Evolutionary conservation across 2,797 vertebrate genomes (phyloP).

Genomic region (Falco columbarius): DNA sequence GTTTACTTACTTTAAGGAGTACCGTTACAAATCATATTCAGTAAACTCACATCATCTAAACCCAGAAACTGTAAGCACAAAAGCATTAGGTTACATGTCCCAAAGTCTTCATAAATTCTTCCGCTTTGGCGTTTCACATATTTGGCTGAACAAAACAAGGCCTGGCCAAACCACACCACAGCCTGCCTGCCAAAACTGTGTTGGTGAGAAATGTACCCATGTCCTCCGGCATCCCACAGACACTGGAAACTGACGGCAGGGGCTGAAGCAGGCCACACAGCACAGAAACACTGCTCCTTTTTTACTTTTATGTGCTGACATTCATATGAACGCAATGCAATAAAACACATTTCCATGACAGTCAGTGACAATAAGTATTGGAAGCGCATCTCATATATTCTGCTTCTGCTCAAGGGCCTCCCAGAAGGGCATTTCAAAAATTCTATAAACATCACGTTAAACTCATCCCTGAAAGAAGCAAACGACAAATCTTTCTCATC

Average conservation of each 20-base stretch:
- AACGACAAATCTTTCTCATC: neutral
- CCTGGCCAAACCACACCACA: neutral
- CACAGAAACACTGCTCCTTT: slow-evolving; percentile 41
- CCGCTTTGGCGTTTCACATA: neutral
- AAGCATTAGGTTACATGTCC: neutral
- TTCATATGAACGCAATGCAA: slow-evolving; percentile 53
- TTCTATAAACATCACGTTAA: neutral
- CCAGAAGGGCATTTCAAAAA: slow-evolving; percentile 46
- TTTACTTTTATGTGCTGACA: slow-evolving; percentile 56
- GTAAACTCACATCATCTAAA: neutral
- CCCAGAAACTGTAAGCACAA: neutral
- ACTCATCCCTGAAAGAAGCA: slow-evolving; percentile 31
- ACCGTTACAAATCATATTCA: neutral
- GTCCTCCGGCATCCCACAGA: neutral
- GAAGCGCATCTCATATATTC: neutral
- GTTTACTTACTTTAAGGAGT: neutral
- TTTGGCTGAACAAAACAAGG: neutral
- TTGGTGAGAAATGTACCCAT: slow-evolving; percentile 22
- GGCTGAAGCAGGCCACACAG: slow-evolving; percentile 33
- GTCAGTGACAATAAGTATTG: neutral
- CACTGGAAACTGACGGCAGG: slow-evolving; percentile 1
- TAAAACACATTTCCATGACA: slow-evolving; percentile 50
- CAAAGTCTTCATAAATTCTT: neutral
- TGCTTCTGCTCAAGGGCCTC: slow-evolving; percentile 30
- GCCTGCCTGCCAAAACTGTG: neutral